These are phyloP conservation scores for Chlorodrepanis virens DNA, from an alignment of 2,113 vertebrate species.

Conservation along the genomic window DNA sequence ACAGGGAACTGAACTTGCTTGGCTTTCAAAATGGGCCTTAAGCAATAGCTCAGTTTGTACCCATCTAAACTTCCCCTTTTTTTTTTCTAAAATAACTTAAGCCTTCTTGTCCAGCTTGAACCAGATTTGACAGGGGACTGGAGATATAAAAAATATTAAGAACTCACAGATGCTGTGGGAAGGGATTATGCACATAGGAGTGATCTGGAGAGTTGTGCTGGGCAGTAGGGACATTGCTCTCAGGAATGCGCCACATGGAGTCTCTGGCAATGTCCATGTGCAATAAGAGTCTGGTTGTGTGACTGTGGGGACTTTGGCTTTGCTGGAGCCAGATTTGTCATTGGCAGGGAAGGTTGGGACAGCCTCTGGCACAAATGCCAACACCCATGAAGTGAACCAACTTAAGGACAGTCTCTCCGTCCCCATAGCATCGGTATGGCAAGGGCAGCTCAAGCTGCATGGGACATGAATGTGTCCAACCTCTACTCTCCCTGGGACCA, in stretches of 20 bases:
- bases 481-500: neutral
- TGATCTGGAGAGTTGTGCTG: neutral
- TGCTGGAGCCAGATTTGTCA: neutral
- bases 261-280: fast-evolving
- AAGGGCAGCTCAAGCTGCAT: neutral
- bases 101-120: neutral
- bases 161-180: neutral
- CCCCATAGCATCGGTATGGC: neutral
- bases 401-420: neutral
- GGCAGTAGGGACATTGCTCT: neutral
- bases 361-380: neutral
- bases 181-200: neutral
- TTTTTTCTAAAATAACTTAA: neutral
- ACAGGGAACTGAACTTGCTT: neutral
- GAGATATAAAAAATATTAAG: neutral
- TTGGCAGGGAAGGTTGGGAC: neutral
- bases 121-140: neutral
- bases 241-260: neutral
- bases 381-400: neutral
- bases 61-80: neutral
- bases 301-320: neutral
- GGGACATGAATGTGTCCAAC: neutral
- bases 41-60: neutral
- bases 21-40: neutral
- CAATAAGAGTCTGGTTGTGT: neutral